These are phyloP conservation scores for Hypsibius dujardini DNA, from an alignment of 1,140 invertebrate genomes.

Conservation along the genomic window DNA sequence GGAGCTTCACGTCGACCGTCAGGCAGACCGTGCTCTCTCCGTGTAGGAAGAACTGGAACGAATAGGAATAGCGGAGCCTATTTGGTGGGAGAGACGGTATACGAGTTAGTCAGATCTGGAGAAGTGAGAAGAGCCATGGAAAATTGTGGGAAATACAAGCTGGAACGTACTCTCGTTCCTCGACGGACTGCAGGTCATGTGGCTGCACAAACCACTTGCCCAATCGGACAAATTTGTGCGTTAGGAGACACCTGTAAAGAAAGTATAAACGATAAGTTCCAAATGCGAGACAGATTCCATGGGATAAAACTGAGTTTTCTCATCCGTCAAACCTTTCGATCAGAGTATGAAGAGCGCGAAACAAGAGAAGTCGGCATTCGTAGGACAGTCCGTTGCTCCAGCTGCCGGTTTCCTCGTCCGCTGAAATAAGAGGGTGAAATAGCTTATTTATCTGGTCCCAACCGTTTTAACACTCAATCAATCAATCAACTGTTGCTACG, in stretches of 20 bases:
- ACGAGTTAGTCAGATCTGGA: no score
- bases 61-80: constrained; percentile 42
- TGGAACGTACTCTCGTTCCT: neutral
- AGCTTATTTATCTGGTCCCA: no score
- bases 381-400: constrained; percentile 92
- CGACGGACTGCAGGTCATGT: constrained; percentile 47
- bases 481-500: no score
- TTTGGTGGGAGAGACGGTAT: no score
- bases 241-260: constrained; percentile 59
- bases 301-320: no score
- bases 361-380: constrained; percentile 84
- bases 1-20: constrained; percentile 81
- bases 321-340: constrained; percentile 67
- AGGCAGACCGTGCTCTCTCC: constrained; percentile 93
- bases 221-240: constrained; percentile 76
- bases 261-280: no score
- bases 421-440: constrained; percentile 24
- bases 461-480: no score
- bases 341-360: constrained; percentile 93
- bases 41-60: constrained; percentile 93
- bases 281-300: no score
- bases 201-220: constrained; percentile 97
- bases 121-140: no score
- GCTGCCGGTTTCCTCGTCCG: constrained; percentile 58
- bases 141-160: no score